phyloP scores from a whole-genome alignment of 2,888 invertebrate genomes.

The Notodromas monacha region DNA sequence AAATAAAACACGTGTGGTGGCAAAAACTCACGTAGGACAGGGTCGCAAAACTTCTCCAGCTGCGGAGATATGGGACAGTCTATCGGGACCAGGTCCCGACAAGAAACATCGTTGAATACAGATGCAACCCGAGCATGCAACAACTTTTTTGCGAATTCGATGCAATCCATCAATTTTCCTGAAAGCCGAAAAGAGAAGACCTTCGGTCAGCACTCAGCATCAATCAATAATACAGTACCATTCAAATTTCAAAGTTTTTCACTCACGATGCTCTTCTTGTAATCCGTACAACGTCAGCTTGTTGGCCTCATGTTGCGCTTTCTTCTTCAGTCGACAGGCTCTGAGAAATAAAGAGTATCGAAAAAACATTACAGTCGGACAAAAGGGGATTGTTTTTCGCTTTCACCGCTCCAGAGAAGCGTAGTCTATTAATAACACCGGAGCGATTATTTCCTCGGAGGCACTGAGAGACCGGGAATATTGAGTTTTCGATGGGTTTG shows the following conservation, averaged over 20 bases:
- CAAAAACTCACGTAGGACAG: too few relatives aligned
- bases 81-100: too few relatives aligned
- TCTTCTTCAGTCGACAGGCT: conserved; percentile 85
- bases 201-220: conserved; percentile 1
- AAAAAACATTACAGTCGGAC: too few relatives aligned
- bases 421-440: not conserved
- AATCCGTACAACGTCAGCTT: conserved; percentile 77
- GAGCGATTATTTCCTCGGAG: conserved; percentile 1
- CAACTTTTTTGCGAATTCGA: too few relatives aligned
- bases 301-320: conserved; percentile 94
- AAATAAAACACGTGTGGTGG: too few relatives aligned
- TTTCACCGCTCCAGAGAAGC: conserved; percentile 4
- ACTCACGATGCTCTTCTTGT: conserved; percentile 73
- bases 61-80: too few relatives aligned
- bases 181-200: conserved; percentile 1
- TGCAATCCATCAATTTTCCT: not conserved
- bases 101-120: not conserved
- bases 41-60: too few relatives aligned
- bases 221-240: conserved; percentile 1
- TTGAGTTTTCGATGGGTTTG: too few relatives aligned
- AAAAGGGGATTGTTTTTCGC: too few relatives aligned
- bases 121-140: conserved; percentile 1
- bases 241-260: conserved; percentile 5
- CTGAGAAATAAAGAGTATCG: conserved; percentile 17
- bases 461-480: too few relatives aligned